These are phyloP conservation scores for Poeciliopsis paucimaculata DNA, from an alignment of 2,797 vertebrate genomes.

Conservation along the genomic window DNA sequence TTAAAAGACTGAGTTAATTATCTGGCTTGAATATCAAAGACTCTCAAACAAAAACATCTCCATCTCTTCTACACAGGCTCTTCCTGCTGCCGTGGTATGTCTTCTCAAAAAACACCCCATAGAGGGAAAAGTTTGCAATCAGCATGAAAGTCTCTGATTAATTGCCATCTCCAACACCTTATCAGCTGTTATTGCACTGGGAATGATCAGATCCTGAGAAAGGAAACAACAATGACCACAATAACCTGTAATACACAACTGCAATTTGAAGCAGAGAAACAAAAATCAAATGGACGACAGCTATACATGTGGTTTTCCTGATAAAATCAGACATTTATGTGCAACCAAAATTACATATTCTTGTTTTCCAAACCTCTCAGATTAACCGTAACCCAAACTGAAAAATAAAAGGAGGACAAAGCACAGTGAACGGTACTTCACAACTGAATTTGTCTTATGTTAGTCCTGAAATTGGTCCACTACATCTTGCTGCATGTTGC, in stretches of 20 bases:
- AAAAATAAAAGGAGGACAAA: not conserved
- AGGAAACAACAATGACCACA: conserved; percentile 38
- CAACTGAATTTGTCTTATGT: not conserved
- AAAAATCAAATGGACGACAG: conserved; percentile 36
- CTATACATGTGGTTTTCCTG: conserved; percentile 12
- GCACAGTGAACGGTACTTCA: not conserved
- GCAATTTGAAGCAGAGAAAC: conserved; percentile 37
- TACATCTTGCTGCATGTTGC: not conserved
- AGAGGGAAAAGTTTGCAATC: conserved; percentile 26
- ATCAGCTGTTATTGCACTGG: conserved; percentile 52
- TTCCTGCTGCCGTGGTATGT: conserved; percentile 45
- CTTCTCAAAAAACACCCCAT: conserved; percentile 14
- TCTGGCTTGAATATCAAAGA: conserved; percentile 64
- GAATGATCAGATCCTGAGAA: conserved; percentile 31
- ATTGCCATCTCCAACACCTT: conserved; percentile 32
- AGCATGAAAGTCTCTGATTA: conserved; percentile 47
- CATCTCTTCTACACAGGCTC: conserved; percentile 20
- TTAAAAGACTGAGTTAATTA: conserved; percentile 75
- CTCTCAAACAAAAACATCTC: conserved; percentile 59
- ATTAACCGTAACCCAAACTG: not conserved
- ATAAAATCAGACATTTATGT: not conserved
- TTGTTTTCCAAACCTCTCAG: not conserved
- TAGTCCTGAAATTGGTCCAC: not conserved
- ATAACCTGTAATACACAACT: conserved; percentile 28
- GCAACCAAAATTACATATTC: not conserved